phyloP scores from a whole-genome alignment of 1,140 invertebrate species.

The Caenorhabditis inopinata region DNA sequence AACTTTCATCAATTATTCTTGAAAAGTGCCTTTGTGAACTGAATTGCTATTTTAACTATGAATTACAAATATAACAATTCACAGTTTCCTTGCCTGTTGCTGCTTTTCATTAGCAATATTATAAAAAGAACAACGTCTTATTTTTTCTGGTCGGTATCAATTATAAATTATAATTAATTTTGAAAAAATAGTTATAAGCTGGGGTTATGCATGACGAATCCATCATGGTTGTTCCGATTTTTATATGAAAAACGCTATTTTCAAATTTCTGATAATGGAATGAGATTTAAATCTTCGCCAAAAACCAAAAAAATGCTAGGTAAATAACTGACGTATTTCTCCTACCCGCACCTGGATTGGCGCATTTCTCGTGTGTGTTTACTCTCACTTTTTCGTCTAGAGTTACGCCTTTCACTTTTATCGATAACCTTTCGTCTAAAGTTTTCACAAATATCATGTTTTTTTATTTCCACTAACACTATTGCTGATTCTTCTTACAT shows the following conservation, averaged over 20 bases:
- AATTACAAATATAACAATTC: slow-evolving; percentile 12
- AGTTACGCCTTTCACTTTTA: slow-evolving; percentile 13
- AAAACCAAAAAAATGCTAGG: neutral
- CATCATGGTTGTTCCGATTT: too few relatives aligned
- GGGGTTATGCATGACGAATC: too few relatives aligned
- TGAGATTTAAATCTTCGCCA: neutral
- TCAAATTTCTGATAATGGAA: neutral
- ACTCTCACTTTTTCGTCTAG: slow-evolving; percentile 1
- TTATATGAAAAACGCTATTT: too few relatives aligned
- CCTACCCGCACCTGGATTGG: neutral
- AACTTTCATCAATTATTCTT: neutral
- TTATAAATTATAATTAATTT: too few relatives aligned
- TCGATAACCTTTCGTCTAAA: neutral
- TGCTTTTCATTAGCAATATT: too few relatives aligned
- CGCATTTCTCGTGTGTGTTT: neutral
- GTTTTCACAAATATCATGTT: neutral
- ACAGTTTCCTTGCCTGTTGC: too few relatives aligned
- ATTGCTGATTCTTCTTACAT: neutral
- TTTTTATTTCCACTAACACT: neutral
- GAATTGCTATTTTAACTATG: neutral
- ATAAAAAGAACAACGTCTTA: too few relatives aligned
- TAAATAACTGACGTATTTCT: neutral
- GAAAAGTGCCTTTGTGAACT: neutral
- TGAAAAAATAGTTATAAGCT: too few relatives aligned
- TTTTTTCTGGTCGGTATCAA: too few relatives aligned